Percentiles rank a stretch among this genome's conserved stretches.
These are phyloP conservation scores for Malachius bipustulatus DNA, from an alignment of 2,888 invertebrate genomes.

Conservation along the genomic window DNA sequence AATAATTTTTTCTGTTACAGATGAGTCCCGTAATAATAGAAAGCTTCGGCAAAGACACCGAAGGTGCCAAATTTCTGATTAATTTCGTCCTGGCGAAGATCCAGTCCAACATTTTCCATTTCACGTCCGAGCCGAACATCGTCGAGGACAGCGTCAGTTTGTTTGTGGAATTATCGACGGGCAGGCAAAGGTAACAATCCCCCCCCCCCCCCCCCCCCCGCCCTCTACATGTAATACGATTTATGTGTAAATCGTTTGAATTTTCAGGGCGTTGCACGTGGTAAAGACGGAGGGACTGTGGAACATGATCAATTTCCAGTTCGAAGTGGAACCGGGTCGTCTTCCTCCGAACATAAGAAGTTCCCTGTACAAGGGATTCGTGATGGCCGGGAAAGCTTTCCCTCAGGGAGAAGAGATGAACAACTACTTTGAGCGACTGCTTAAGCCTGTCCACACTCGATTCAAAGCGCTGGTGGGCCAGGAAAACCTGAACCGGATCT, in stretches of 20 bases:
- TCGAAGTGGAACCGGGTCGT: slow-evolving; percentile 39
- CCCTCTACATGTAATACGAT: too few species aligned
- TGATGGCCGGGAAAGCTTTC: slow-evolving; percentile 48
- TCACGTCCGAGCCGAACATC: slow-evolving; percentile 49
- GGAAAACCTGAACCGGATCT: slow-evolving; percentile 42
- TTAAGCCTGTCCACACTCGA: slow-evolving; percentile 39
- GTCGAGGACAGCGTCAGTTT: slow-evolving; percentile 51
- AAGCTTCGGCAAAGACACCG: slow-evolving; percentile 55
- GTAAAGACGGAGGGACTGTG: slow-evolving; percentile 46
- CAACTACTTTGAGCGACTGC: slow-evolving; percentile 35
- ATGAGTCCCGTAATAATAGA: slow-evolving; percentile 48
- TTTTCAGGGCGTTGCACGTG: slow-evolving; percentile 42
- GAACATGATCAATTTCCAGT: slow-evolving; percentile 41
- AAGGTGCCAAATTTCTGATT: slow-evolving; percentile 49
- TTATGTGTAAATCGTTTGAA: too few species aligned
- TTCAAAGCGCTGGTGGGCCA: slow-evolving; percentile 43
- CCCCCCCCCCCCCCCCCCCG: too few species aligned
- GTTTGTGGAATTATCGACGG: slow-evolving; percentile 40
- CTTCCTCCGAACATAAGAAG: slow-evolving; percentile 48
- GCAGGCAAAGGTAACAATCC: too few species aligned
- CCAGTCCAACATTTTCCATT: slow-evolving; percentile 47
- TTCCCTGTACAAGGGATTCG: slow-evolving; percentile 60
- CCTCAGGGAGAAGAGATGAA: slow-evolving; percentile 27
- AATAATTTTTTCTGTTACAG: slow-evolving; percentile 30
- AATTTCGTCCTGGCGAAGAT: slow-evolving; percentile 55